These are phyloP conservation scores for Triplophysa rosa DNA, from an alignment of 2,113 vertebrate genomes.

Conservation along the genomic window DNA sequence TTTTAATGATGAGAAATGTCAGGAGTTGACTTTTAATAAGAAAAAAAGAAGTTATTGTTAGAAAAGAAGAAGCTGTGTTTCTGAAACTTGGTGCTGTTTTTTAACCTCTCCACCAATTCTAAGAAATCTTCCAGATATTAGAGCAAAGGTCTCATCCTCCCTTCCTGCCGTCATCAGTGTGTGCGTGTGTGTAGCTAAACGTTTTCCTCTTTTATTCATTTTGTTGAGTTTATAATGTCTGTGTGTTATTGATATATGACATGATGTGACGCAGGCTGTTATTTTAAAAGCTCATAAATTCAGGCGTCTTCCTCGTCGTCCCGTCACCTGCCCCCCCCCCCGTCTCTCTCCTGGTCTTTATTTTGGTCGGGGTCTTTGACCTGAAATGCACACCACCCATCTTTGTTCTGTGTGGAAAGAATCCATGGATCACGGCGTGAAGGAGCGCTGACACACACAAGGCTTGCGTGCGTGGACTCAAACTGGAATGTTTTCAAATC, in stretches of 20 bases:
- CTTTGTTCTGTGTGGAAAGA: constrained; percentile 62
- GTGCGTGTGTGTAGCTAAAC: too few relatives aligned
- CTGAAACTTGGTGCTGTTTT: background rate
- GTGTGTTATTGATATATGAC: background rate
- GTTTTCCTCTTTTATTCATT: background rate
- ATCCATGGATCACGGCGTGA: constrained; percentile 34
- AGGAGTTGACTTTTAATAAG: too few relatives aligned
- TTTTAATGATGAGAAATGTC: background rate
- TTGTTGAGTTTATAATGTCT: background rate
- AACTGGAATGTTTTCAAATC: constrained; percentile 58
- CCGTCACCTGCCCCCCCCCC: constrained; percentile 25
- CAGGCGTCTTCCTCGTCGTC: background rate
- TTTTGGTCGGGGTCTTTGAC: constrained; percentile 54
- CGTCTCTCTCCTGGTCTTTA: constrained; percentile 7
- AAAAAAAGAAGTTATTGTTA: background rate
- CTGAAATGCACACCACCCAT: constrained; percentile 13
- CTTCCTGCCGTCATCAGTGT: background rate
- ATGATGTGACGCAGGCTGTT: background rate
- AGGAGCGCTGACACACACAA: constrained; percentile 49
- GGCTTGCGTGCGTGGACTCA: constrained; percentile 25
- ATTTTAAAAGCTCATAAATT: background rate
- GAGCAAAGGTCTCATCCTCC: background rate
- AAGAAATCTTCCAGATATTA: background rate
- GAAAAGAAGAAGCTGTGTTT: background rate
- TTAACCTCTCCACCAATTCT: background rate